Evolutionary conservation across 2,113 vertebrate genomes (phyloP).

Genomic region (Psilopogon haemacephalus): DNA sequence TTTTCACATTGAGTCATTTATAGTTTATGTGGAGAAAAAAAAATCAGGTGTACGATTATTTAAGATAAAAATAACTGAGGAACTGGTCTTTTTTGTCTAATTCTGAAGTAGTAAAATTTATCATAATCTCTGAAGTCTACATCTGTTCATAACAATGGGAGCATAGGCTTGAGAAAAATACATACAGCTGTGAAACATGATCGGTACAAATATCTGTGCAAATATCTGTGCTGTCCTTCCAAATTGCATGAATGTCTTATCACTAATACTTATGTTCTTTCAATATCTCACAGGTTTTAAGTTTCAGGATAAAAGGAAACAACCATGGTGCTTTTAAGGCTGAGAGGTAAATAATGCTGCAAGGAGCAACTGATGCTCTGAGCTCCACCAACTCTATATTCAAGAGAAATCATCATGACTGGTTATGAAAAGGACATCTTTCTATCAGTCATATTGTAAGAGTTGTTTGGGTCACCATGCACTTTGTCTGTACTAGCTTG

Average conservation of each 20-base stretch:
- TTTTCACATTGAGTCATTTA: neutral
- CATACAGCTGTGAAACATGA: neutral
- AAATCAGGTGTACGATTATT: neutral
- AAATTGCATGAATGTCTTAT: neutral
- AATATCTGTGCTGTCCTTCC: neutral
- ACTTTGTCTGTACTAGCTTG: rapidly evolving
- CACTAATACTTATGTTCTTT: neutral
- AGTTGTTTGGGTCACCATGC: rapidly evolving
- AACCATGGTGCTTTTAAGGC: neutral
- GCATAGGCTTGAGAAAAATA: neutral
- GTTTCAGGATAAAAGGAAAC: neutral
- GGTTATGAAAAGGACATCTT: neutral
- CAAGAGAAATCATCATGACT: neutral
- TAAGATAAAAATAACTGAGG: neutral
- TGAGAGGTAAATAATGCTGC: rapidly evolving
- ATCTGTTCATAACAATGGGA: neutral
- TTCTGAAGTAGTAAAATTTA: neutral
- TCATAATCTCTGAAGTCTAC: neutral
- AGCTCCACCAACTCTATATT: neutral
- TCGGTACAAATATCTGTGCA: neutral
- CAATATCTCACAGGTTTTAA: neutral
- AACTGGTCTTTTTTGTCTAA: neutral
- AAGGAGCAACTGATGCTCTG: neutral
- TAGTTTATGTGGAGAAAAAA: neutral
- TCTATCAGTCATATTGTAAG: neutral